phyloP scores from a whole-genome alignment of 2,797 vertebrate species.

The Poeciliopsis paucimaculata region DNA sequence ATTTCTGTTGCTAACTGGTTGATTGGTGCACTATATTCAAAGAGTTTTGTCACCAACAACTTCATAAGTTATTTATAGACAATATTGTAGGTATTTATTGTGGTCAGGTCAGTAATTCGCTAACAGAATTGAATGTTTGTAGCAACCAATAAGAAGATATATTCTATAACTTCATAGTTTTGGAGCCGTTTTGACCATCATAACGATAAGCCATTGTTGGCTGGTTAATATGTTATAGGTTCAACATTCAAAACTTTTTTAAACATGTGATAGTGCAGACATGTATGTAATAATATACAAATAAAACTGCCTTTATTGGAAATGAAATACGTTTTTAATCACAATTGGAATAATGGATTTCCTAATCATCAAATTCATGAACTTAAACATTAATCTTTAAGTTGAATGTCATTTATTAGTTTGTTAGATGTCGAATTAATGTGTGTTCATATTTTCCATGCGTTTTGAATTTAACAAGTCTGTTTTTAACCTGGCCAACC shows the following conservation, averaged over 20 bases:
- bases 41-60: not conserved
- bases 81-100: not conserved
- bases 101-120: conserved; percentile 9
- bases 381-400: too few species aligned
- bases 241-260: not conserved
- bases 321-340: not conserved
- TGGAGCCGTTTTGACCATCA: not conserved
- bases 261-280: not conserved
- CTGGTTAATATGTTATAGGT: not conserved
- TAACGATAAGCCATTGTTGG: not conserved
- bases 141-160: not conserved
- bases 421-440: too few species aligned
- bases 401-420: too few species aligned
- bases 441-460: too few species aligned
- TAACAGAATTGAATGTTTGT: conserved; percentile 15
- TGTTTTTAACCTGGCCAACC: not conserved
- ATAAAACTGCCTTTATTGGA: not conserved
- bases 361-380: too few species aligned
- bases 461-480: not conserved
- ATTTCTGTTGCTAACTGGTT: not conserved
- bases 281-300: not conserved
- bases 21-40: not conserved
- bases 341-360: not conserved
- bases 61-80: not conserved
- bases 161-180: not conserved